Conservation (phyloP, 2,113 vertebrate genomes). For the Pangasianodon hypophthalmus region DNA sequence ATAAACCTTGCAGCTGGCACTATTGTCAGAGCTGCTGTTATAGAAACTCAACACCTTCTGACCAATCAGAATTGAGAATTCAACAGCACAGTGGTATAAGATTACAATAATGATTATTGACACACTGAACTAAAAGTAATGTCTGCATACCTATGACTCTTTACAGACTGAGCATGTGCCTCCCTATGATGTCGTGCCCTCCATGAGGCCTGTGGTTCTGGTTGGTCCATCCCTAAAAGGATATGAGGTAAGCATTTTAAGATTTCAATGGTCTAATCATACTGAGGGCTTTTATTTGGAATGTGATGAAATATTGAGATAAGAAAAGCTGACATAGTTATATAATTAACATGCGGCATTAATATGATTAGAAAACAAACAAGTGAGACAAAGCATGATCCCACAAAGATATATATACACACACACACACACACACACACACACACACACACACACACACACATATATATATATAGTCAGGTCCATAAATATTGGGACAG, state of each 20-base stretch:
- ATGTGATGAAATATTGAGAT: not conserved
- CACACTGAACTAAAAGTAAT: not conserved
- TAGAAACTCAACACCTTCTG: not conserved
- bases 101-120: not conserved
- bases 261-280: not conserved
- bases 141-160: conserved; percentile 17
- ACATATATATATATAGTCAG: no score
- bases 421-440: no score
- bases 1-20: not conserved
- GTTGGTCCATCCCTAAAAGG: conserved; percentile 94
- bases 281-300: not conserved
- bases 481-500: no score
- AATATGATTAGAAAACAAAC: not conserved
- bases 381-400: not conserved
- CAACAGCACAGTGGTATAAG: not conserved
- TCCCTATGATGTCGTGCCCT: conserved; percentile 93
- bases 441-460: no score
- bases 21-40: not conserved
- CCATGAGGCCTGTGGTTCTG: conserved; percentile 95
- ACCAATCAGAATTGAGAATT: not conserved
- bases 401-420: not conserved
- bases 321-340: not conserved
- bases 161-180: conserved; percentile 88
- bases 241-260: conserved; percentile 83
- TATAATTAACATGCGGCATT: not conserved